A percentile compares a stretch with the other conserved stretches of the same genome.
Conservation (phyloP, 2,888 invertebrate species). For the Doris montereyensis region DNA sequence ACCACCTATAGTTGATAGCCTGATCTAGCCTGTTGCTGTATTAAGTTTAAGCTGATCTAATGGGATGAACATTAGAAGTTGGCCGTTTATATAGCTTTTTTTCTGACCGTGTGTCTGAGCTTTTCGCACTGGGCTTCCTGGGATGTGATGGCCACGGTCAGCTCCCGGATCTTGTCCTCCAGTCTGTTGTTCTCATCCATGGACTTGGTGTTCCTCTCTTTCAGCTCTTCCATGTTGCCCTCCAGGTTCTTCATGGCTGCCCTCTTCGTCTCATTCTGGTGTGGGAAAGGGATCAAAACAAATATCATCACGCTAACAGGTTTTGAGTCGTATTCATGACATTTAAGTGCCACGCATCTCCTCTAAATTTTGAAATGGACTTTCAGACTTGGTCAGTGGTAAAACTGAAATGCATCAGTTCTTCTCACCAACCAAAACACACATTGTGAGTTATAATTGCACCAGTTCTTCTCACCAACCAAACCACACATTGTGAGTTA, state of each 20-base stretch:
- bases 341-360: too few relatives aligned
- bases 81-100: neutral
- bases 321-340: too few relatives aligned
- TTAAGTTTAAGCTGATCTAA: too few relatives aligned
- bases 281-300: too few relatives aligned
- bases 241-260: constrained; percentile 61
- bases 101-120: constrained; percentile 63
- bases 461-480: too few relatives aligned
- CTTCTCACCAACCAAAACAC: too few relatives aligned
- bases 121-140: constrained; percentile 64
- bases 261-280: constrained; percentile 61
- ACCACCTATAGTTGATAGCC: neutral
- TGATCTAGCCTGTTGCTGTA: neutral
- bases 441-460: too few relatives aligned
- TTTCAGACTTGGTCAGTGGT: too few relatives aligned
- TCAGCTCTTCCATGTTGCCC: constrained; percentile 59
- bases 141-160: constrained; percentile 63
- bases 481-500: too few relatives aligned
- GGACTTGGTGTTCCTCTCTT: constrained; percentile 55
- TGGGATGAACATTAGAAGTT: neutral
- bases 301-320: too few relatives aligned
- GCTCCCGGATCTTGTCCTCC: constrained; percentile 63
- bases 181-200: constrained; percentile 63
- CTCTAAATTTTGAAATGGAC: too few relatives aligned
- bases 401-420: too few relatives aligned